Conservation (phyloP, 1,140 invertebrate genomes). For the Drosophila ironensis region DNA sequence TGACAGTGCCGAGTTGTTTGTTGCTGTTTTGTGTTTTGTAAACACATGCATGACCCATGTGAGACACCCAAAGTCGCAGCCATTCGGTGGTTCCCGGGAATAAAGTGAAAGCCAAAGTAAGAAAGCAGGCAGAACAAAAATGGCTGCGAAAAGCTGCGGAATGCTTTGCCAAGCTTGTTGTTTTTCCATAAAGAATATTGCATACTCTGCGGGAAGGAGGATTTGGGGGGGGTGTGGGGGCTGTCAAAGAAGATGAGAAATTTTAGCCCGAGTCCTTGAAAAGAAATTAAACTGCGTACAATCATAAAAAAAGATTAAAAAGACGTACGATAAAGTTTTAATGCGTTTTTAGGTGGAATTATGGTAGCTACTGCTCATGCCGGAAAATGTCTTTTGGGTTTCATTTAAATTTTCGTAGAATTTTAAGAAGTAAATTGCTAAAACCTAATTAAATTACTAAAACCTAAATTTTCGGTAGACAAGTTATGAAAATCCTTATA, state of each 20-base stretch:
- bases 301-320: neutral
- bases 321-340: neutral
- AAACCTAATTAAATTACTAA: no score
- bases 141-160: slow-evolving; percentile 9
- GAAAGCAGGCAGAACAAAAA: neutral
- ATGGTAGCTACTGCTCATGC: neutral
- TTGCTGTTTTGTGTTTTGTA: slow-evolving; percentile 62
- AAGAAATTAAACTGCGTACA: slow-evolving; percentile 9
- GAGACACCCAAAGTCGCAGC: slow-evolving; percentile 55
- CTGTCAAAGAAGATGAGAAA: neutral
- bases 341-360: neutral
- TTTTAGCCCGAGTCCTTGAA: slow-evolving; percentile 7
- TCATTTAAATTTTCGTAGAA: neutral
- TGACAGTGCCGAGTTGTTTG: slow-evolving; percentile 54
- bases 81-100: slow-evolving; percentile 25
- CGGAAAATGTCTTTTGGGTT: neutral
- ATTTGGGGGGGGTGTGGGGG: no score
- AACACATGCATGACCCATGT: slow-evolving; percentile 66
- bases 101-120: slow-evolving; percentile 5
- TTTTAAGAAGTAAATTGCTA: neutral
- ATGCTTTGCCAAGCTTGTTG: slow-evolving; percentile 4
- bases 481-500: no score
- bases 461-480: no score
- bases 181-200: slow-evolving; percentile 13
- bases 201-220: neutral